A percentile compares a stretch with the other conserved stretches of the same genome.
These are phyloP conservation scores for Syngnathus acus DNA, from an alignment of 2,797 vertebrate genomes.

Conservation along the genomic window DNA sequence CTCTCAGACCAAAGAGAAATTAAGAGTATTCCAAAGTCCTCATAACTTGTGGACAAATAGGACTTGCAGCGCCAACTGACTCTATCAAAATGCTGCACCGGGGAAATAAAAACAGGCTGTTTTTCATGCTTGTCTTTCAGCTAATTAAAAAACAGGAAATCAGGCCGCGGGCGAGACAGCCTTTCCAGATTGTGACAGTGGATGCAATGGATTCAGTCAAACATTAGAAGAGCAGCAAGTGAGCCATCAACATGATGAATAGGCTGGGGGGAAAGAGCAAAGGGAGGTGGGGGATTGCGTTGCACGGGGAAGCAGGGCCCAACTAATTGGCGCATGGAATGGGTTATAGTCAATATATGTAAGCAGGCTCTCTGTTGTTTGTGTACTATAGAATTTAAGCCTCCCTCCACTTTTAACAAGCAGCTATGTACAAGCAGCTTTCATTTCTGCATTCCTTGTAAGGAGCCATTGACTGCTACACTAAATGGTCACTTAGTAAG, in stretches of 20 bases:
- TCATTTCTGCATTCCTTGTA: slow-evolving; percentile 14
- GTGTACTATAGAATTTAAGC: slow-evolving; percentile 14
- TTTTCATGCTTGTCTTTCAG: slow-evolving; percentile 56
- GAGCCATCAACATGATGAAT: slow-evolving; percentile 68
- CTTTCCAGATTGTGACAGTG: slow-evolving; percentile 27
- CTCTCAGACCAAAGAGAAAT: slow-evolving; percentile 39
- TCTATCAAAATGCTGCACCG: slow-evolving; percentile 46
- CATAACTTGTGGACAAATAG: slow-evolving; percentile 53
- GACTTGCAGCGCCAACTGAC: slow-evolving; percentile 32
- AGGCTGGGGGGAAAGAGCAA: slow-evolving; percentile 23
- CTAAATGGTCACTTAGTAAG: background rate
- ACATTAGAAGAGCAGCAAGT: slow-evolving; percentile 56
- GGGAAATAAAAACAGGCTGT: slow-evolving; percentile 59
- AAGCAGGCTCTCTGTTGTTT: slow-evolving; percentile 26
- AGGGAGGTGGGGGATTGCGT: background rate
- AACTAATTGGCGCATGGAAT: slow-evolving; percentile 48
- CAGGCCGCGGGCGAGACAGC: slow-evolving; percentile 40
- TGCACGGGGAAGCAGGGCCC: slow-evolving; percentile 5
- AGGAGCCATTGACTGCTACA: background rate
- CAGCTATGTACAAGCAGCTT: slow-evolving; percentile 10
- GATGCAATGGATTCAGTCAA: slow-evolving; percentile 28
- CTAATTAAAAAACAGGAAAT: slow-evolving; percentile 65
- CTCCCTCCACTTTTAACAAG: slow-evolving; percentile 1
- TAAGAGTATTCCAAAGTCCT: slow-evolving; percentile 47
- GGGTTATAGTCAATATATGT: slow-evolving; percentile 39